A percentile compares a stretch with the other conserved stretches of the same genome.
Evolutionary conservation across 1,140 invertebrate genomes (phyloP).

Genomic region (Dinothrombium tinctorium): DNA sequence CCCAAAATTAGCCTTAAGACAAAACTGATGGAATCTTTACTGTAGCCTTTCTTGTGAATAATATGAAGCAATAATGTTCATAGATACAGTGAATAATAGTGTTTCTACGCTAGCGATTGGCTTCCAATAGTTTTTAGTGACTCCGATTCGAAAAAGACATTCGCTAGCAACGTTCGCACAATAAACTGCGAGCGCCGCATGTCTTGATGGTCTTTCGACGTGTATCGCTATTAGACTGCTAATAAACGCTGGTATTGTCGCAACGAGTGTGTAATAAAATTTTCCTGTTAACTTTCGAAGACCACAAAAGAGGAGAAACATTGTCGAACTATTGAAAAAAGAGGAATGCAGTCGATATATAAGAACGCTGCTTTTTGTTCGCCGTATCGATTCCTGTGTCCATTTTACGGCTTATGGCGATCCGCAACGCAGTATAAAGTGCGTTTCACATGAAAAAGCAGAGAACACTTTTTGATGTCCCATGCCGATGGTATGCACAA

Average conservation of each 20-base stretch:
- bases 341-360: no score
- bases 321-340: conserved; percentile 44
- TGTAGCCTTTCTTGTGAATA: not conserved
- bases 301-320: conserved; percentile 39
- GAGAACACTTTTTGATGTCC: no score
- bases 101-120: conserved; percentile 36
- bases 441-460: no score
- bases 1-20: conserved; percentile 7
- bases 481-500: no score
- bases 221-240: not conserved
- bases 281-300: not conserved
- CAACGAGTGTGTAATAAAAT: conserved; percentile 9
- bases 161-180: conserved; percentile 33
- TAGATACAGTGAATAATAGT: conserved; percentile 7
- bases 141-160: not conserved
- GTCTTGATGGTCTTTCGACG: conserved; percentile 18
- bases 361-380: no score
- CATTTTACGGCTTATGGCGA: no score
- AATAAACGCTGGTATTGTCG: conserved; percentile 5
- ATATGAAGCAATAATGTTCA: conserved; percentile 4
- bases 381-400: no score
- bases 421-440: no score
- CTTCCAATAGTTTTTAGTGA: conserved; percentile 9
- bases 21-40: conserved; percentile 6
- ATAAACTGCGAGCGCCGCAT: conserved; percentile 43